Evolutionary conservation across 2,113 vertebrate genomes (phyloP).

Genomic region (Vulpes ferrilata): DNA sequence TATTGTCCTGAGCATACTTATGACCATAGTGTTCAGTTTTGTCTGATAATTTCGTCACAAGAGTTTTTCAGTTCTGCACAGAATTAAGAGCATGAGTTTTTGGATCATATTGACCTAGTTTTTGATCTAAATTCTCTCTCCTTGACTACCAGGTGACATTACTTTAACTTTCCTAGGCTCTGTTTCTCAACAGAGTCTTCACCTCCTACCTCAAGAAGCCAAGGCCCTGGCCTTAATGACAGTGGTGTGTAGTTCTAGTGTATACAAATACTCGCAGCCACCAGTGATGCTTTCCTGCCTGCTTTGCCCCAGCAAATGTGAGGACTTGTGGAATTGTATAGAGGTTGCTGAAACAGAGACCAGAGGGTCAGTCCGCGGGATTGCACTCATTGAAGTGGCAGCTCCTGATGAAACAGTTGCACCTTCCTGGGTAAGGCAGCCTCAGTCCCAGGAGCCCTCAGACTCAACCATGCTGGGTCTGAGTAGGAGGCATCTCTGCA

Average conservation of each 20-base stretch:
- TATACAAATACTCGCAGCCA: background rate
- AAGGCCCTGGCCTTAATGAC: background rate
- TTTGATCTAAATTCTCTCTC: background rate
- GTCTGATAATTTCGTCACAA: background rate
- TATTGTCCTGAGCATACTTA: background rate
- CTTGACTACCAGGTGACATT: background rate
- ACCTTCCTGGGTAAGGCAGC: constrained; percentile 73
- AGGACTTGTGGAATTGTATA: background rate
- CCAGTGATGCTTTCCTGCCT: background rate
- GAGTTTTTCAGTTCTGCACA: background rate
- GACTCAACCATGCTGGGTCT: constrained; percentile 64
- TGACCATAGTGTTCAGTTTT: background rate
- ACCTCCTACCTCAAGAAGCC: background rate
- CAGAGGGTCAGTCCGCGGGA: background rate
- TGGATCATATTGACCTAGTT: background rate
- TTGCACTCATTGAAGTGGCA: background rate
- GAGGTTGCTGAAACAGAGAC: background rate
- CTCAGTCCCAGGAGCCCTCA: constrained; percentile 51
- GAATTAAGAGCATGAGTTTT: background rate
- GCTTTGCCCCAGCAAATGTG: background rate
- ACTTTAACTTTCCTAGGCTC: background rate
- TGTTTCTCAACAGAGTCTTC: background rate
- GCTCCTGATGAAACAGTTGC: constrained; percentile 87
- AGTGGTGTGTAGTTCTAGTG: accelerated
- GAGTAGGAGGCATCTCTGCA: constrained; percentile 74